Base-by-base conservation (phyloP, 1,140 invertebrate species). In the Zaprionus davidi region DNA sequence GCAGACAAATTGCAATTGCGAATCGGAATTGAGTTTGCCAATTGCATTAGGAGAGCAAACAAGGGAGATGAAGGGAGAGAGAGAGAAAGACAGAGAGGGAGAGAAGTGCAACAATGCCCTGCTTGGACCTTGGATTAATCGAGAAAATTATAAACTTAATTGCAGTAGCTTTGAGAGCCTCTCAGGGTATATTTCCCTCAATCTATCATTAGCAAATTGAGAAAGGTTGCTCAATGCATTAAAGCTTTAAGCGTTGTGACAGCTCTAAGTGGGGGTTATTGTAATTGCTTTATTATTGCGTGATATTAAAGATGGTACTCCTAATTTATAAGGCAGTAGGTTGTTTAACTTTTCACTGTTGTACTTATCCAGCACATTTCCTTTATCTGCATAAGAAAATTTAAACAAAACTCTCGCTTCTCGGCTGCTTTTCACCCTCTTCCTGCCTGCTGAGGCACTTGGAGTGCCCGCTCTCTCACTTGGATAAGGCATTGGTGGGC, bases 1-100 rank as follows among this genome's bases (percentile, higher is more conserved):
- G 57, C 38, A 41, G 49, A 57, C 24, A 63, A 74, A 74, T 75
- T 63, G 58, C 53, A 74, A 70, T 70, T 62, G 66, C 24, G 31
- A 65, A 65, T 36, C 55, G 11, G 34, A 64, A 28, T 53, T 55
- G 13, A 68, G 51, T 64, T 71, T 38, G 15, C 44, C 44, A 70
- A 64, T 64, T 71, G 59, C 67, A 71, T 57, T 62, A 70, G 56
- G 46, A 46, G 28, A 36, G 0, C 13, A 12, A 63, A 53, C 46
- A 41, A 63, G 11, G 13, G 49, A 56, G 67, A 11, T 9, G 9
- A 2, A 11, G 9, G 1, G 6, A 7, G 28, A 7, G 28, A 55
- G 9, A 13, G 58, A 55, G 67, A 28, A 20, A 20, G 20, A 20
- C 20, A 20, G 22, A 26, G 24, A 26, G 7, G 7, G 28, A 31